Base-by-base conservation (phyloP, 2,888 invertebrate genomes). In the Polydesmus complanatus region DNA sequence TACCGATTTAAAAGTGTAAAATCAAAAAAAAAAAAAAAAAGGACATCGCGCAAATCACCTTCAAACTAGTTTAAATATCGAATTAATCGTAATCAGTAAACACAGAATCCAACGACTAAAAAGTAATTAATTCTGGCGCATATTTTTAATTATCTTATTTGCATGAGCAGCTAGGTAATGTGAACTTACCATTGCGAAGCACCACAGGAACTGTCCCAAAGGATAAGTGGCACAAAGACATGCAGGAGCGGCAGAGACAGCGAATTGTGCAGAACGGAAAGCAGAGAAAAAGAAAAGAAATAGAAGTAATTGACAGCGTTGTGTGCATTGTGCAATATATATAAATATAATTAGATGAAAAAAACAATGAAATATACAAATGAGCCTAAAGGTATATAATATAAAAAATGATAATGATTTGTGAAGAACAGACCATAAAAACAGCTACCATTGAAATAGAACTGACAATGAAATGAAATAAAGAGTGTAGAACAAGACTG, bases 161-260 rank as follows among this genome's bases (percentile, higher is more conserved):
- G 14, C 37, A 14, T 37, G 5, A 37, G 37, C 37, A 37, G 37
- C 37, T 37, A 37, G 37, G 37, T 37, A 37, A 37, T 37, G 3
- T 56, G 48, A 59, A 63, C 63, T 63, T 61, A 63, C 63, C 63
- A 61, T 61, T 63, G 57, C 58, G 63, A 23, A 63, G 54, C 11
- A 25, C 56, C 48, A 61, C 57, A 51, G 63, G 63, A 27, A 61
- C 63, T 61, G 63, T 62, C 22, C 48, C 60, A 51, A 23, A 50
- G 49, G 50, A 27, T 23, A 52, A 26, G 58, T 58, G 58, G 58
- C 58, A 58, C 58, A 58, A 21, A 58, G 58, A 58, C 58, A 58
- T 58, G 58, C 58, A 58, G 58, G 58, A 37, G 58, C 58, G 52
- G 58, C 58, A 58, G 58, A 58, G 58, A 58, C 58, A 58, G 58